Conservation (phyloP, 2,113 vertebrate species). For the Melozone crissalis region DNA sequence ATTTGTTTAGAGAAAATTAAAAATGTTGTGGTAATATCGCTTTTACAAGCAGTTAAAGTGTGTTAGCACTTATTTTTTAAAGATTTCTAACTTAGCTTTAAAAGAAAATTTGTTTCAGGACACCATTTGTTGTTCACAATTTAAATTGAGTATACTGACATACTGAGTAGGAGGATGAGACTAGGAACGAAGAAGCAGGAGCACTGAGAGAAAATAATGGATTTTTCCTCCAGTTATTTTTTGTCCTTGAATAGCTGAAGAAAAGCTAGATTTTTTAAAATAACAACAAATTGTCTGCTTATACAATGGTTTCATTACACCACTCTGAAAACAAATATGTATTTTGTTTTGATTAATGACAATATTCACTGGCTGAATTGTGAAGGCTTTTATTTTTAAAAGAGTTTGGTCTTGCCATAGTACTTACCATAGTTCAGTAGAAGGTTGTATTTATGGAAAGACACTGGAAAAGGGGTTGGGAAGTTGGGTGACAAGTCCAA, state of each 20-base stretch:
- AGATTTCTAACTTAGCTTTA: not conserved
- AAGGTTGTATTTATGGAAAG: not conserved
- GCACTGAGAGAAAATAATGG: fast-evolving
- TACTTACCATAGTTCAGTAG: not conserved
- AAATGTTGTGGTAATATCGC: not conserved
- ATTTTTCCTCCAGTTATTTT: not conserved
- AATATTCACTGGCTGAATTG: not conserved
- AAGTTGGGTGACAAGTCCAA: not conserved
- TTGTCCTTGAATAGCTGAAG: not conserved
- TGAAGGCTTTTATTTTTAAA: not conserved
- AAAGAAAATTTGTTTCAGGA: not conserved
- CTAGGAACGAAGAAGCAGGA: not conserved
- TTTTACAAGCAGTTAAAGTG: not conserved
- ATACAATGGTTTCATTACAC: not conserved
- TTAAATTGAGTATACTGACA: not conserved
- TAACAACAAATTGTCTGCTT: not conserved
- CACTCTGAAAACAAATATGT: not conserved
- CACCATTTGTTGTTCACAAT: not conserved
- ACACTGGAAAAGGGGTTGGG: not conserved
- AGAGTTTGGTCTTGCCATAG: not conserved
- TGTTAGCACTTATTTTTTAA: not conserved
- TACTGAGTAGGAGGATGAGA: not conserved
- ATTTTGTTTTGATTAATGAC: not conserved
- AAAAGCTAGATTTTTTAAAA: not conserved
- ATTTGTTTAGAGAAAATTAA: not conserved